Base-by-base conservation (phyloP, 2,113 vertebrate genomes). In the Chloroceryle aenea region DNA sequence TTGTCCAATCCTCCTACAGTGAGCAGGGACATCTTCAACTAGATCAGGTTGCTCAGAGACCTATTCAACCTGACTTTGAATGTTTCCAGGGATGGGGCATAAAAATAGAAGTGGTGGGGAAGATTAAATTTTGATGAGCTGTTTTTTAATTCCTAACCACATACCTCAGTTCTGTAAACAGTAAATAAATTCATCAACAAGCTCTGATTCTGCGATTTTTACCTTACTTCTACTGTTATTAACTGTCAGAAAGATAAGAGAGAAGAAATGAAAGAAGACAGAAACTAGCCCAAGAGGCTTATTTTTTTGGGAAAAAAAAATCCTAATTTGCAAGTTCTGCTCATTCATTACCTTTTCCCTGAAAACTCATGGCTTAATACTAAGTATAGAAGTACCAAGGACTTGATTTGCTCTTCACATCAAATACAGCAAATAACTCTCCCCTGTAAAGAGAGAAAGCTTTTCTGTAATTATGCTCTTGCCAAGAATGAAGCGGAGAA, bases 291-390 rank as follows among this genome's bases (percentile, higher is more conserved):
- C 34, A 82, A 75, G 43, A 42, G 27, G 20, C 42, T 64, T 88
- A 48, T 56, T 84, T 45, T 47, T 48, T 23, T 4, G 10, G 10
- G 4, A 8, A 15, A 81, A 86, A 73, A n/a, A 74, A 7, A 9
- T 29, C 27, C 69, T 91, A 48, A 89, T 91, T 89, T 79, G 79
- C 52, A 91, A 38, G 29, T 90, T 95, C n/a, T 82, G 45, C 38
- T 89, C 76, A 87, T 89, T 20, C 27, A 67, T 90, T 95, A 52
- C 61, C 26, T 92, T 92, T 74, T 29, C 45, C 13, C 53, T 85
- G 87, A 89, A 95, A 96, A 95, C 19, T 45, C 71, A 21, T 78
- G 85, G 61, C 61, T 81, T 92, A 64, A 78, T 87, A 58, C 38
- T 71, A 91, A 96, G 38, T 59, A 94, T 29, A 89, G 34, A 15